Conservation (phyloP, 2,888 invertebrate genomes). For the Diachrysia chrysitis region DNA sequence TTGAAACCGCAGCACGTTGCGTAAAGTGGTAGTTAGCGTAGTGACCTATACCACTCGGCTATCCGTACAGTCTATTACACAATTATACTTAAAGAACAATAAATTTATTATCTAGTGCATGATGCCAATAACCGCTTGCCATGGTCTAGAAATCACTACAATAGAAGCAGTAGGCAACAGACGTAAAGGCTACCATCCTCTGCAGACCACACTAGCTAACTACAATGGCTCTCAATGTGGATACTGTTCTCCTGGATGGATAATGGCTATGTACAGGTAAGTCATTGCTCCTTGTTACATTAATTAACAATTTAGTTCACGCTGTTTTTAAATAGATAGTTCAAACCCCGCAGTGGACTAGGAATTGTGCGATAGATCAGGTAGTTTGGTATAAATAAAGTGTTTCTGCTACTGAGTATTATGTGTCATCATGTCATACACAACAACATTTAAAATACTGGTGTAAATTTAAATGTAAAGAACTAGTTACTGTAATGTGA, state of each 20-base stretch:
- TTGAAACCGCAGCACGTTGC: too few species aligned
- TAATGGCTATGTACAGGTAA: constrained; percentile 92
- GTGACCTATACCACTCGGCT: too few species aligned
- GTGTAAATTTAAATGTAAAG: neutral
- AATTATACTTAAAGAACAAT: too few species aligned
- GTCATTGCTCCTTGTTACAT: neutral
- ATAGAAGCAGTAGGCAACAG: constrained; percentile 92
- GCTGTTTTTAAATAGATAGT: neutral
- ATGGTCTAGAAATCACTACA: constrained; percentile 91
- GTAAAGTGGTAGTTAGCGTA: too few species aligned
- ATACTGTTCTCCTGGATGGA: constrained; percentile 92
- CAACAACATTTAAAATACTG: neutral
- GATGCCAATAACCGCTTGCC: constrained; percentile 88
- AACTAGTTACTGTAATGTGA: neutral
- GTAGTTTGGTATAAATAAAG: too few species aligned
- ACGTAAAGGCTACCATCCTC: constrained; percentile 90
- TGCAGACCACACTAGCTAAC: constrained; percentile 90
- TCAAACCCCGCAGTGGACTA: neutral
- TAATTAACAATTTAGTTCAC: too few species aligned
- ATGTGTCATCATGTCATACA: too few species aligned
- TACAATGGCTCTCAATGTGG: constrained; percentile 92
- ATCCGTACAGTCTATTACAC: too few species aligned
- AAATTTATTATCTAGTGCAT: constrained; percentile 89
- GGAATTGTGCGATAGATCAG: neutral
- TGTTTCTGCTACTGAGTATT: too few species aligned